These are phyloP conservation scores for Eutolmus rufibarbis DNA, from an alignment of 2,888 invertebrate species.

Conservation along the genomic window DNA sequence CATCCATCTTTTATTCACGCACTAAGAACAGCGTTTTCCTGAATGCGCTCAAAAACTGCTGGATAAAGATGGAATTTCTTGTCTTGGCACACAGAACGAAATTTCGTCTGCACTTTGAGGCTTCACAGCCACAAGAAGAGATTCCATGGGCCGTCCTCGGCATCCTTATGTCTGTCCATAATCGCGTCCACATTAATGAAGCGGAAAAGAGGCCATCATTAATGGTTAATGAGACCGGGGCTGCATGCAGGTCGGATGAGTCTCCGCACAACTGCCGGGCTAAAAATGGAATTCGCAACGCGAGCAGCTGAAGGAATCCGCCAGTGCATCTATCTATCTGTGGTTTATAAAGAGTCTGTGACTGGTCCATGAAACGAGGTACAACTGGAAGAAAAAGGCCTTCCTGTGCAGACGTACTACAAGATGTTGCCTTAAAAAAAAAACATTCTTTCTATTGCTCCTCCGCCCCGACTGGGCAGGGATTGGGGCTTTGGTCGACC, in stretches of 20 bases:
- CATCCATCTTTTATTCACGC: neutral
- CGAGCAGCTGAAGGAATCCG: neutral
- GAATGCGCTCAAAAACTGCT: neutral
- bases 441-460: neutral
- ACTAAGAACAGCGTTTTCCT: neutral
- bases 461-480: neutral
- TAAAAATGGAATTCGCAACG: neutral
- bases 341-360: neutral
- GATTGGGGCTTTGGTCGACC: neutral
- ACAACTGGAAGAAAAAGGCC: neutral
- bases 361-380: neutral
- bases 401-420: neutral
- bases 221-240: neutral
- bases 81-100: neutral
- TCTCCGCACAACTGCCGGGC: neutral
- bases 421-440: neutral
- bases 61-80: neutral
- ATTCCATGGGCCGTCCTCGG: neutral
- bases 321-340: neutral
- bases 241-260: neutral
- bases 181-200: neutral
- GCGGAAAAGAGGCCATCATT: neutral
- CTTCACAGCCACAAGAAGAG: neutral
- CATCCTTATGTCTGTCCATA: neutral
- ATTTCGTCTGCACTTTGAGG: neutral